Evolutionary conservation across 2,113 vertebrate genomes (phyloP).

Genomic region (Zingel zingel): DNA sequence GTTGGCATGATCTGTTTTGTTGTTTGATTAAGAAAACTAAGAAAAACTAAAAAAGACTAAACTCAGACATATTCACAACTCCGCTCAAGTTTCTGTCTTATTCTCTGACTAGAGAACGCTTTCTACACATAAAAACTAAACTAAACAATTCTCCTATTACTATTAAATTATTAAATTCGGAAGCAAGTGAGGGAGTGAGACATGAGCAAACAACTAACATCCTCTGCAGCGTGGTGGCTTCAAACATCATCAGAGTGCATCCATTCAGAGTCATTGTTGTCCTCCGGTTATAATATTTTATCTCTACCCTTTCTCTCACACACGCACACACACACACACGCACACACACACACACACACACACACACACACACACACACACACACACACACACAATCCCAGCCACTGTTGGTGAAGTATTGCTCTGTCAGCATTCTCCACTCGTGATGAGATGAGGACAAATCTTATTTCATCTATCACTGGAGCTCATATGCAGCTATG

Average conservation of each 20-base stretch:
- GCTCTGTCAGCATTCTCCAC: conserved; percentile 2
- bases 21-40: background rate
- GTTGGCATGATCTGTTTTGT: background rate
- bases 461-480: background rate
- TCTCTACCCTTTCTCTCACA: background rate
- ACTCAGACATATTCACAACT: background rate
- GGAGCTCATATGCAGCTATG: conserved; percentile 1
- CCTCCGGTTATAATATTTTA: background rate
- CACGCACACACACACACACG: background rate
- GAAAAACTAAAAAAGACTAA: background rate
- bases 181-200: background rate
- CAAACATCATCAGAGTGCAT: background rate
- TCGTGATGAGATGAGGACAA: background rate
- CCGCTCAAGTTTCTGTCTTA: background rate
- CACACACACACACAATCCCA: background rate
- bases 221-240: background rate
- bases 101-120: background rate
- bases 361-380: no score
- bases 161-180: background rate
- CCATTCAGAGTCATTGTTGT: background rate
- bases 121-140: background rate
- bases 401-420: background rate
- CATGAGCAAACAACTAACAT: background rate
- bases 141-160: background rate
- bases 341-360: no score